Percentiles rank a stretch among this genome's conserved stretches.
Evolutionary conservation across 2,113 vertebrate species (phyloP).

Genomic region (Neodon shergylaensis): DNA sequence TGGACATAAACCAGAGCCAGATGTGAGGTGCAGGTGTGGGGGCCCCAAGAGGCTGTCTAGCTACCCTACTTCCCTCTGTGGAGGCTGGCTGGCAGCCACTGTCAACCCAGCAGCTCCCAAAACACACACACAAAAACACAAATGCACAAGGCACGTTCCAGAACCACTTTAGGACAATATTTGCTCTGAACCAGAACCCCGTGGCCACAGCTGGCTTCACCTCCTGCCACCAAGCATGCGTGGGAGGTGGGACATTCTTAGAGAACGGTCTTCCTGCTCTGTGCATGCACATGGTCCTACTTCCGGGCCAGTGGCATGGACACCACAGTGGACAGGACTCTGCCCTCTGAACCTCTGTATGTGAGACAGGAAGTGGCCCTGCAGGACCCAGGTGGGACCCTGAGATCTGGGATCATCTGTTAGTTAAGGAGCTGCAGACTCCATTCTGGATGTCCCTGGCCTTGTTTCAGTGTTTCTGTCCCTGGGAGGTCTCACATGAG

Average conservation of each 20-base stretch:
- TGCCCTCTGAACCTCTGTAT: not conserved
- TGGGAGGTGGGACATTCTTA: not conserved
- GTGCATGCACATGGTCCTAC: not conserved
- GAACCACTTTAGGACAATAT: not conserved
- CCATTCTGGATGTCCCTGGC: not conserved
- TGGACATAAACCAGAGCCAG: not conserved
- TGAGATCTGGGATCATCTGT: not conserved
- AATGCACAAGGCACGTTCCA: rapidly evolving
- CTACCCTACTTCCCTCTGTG: not conserved
- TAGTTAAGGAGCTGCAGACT: rapidly evolving
- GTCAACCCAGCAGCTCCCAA: not conserved
- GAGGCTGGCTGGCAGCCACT: not conserved
- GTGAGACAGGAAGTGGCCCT: rapidly evolving
- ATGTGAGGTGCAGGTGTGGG: not conserved
- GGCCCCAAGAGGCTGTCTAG: not conserved
- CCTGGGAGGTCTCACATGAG: not conserved
- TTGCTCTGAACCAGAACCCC: slow-evolving; percentile 3
- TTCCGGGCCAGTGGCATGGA: not conserved
- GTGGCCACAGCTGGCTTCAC: not conserved
- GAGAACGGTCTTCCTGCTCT: not conserved
- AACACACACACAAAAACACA: not conserved
- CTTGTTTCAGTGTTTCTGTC: not conserved
- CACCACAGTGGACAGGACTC: not conserved
- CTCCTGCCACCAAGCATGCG: not conserved
- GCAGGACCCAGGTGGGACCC: rapidly evolving